phyloP scores from a whole-genome alignment of 2,797 vertebrate species.

The Sebastes goodei region DNA sequence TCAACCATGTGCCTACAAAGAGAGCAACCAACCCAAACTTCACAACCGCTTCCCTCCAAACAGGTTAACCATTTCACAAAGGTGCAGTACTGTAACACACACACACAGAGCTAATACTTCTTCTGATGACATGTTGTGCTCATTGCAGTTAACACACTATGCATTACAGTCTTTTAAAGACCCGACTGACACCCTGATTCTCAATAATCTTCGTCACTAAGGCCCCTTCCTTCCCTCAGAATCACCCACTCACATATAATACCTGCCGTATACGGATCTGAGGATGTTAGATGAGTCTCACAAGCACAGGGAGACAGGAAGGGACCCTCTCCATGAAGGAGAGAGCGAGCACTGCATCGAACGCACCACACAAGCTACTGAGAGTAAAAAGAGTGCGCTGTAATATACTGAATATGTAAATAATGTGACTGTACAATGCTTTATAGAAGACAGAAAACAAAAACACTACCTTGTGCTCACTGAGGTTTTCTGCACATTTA shows the following conservation, averaged over 20 bases:
- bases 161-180: conserved; percentile 29
- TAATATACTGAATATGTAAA: conserved; percentile 86
- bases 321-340: conserved; percentile 48
- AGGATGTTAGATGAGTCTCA: conserved; percentile 44
- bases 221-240: conserved; percentile 41
- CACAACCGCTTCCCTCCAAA: conserved; percentile 39
- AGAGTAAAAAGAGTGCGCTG: conserved; percentile 76
- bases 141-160: conserved; percentile 40
- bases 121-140: background rate
- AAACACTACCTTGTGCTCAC: conserved; percentile 68
- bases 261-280: conserved; percentile 41
- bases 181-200: conserved; percentile 1
- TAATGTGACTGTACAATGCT: conserved; percentile 85
- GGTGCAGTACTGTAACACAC: conserved; percentile 54
- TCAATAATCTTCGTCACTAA: conserved; percentile 25
- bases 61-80: conserved; percentile 32
- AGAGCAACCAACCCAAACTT: conserved; percentile 55
- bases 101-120: conserved; percentile 13
- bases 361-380: conserved; percentile 83
- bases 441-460: conserved; percentile 73
- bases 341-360: conserved; percentile 73
- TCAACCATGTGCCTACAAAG: conserved; percentile 73
- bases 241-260: conserved; percentile 39
- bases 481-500: conserved; percentile 56
- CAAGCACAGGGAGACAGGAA: conserved; percentile 68